Evolutionary conservation across 2,888 invertebrate species (phyloP).

Genomic region (Neoascia interrupta): DNA sequence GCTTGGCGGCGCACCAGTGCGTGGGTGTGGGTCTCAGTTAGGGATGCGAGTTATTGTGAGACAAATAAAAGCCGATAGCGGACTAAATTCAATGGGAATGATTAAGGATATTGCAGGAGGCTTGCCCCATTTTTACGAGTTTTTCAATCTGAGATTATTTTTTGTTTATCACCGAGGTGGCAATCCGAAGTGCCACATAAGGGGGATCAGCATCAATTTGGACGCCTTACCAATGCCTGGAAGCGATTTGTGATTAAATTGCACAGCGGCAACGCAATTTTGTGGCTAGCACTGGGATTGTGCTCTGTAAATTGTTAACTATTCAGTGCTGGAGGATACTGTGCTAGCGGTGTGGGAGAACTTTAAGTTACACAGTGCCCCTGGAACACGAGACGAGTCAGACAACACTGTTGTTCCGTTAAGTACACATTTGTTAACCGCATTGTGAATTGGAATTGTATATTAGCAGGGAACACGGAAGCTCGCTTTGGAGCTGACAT

Average conservation of each 20-base stretch:
- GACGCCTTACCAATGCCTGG: slow-evolving; percentile 14
- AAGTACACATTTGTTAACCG: no score
- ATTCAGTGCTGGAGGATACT: no score
- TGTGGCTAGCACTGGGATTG: neutral
- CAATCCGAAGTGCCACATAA: slow-evolving; percentile 50
- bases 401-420: no score
- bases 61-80: slow-evolving; percentile 49
- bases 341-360: no score
- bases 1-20: neutral
- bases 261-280: neutral
- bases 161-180: slow-evolving; percentile 62
- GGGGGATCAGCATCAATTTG: slow-evolving; percentile 59
- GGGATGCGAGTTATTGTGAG: slow-evolving; percentile 37
- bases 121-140: slow-evolving; percentile 48
- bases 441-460: no score
- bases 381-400: no score
- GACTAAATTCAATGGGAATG: slow-evolving; percentile 46
- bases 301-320: slow-evolving; percentile 24
- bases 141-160: slow-evolving; percentile 64
- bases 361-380: no score
- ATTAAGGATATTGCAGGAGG: slow-evolving; percentile 50
- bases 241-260: slow-evolving; percentile 36
- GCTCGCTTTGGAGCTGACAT: no score
- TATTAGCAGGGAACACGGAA: no score
- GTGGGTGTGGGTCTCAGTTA: neutral